Evolutionary conservation across 2,113 vertebrate species (phyloP).

Genomic region (Rhea americana): DNA sequence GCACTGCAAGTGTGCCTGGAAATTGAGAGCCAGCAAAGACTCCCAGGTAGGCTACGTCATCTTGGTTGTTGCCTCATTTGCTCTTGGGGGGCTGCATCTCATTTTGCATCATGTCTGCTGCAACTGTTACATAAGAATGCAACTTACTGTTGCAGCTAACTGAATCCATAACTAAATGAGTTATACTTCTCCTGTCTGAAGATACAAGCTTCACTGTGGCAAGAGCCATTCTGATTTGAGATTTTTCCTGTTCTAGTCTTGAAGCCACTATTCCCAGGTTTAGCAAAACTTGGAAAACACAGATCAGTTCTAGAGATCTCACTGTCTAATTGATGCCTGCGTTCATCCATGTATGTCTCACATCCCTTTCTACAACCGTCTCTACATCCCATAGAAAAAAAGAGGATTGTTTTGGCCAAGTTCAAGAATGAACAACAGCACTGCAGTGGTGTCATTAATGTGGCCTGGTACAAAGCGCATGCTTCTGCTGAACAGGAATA

Average conservation of each 20-base stretch:
- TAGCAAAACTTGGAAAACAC: not conserved
- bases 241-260: not conserved
- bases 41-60: not conserved
- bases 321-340: not conserved
- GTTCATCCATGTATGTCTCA: not conserved
- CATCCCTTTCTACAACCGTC: too few relatives aligned
- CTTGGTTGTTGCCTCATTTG: not conserved
- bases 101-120: not conserved
- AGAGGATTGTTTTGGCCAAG: not conserved
- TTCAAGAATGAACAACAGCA: not conserved
- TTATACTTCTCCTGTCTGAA: not conserved
- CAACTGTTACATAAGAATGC: not conserved
- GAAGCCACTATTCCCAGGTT: not conserved
- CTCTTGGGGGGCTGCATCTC: not conserved
- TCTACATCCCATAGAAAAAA: not conserved
- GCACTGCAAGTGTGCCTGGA: not conserved
- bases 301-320: not conserved
- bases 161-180: not conserved
- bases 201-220: not conserved
- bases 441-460: not conserved
- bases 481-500: not conserved
- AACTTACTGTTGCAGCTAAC: not conserved
- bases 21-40: not conserved
- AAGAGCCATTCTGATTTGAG: not conserved
- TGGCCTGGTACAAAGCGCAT: not conserved